Evolutionary conservation across 2,113 vertebrate genomes (phyloP).

Genomic region (Alethe castanea): DNA sequence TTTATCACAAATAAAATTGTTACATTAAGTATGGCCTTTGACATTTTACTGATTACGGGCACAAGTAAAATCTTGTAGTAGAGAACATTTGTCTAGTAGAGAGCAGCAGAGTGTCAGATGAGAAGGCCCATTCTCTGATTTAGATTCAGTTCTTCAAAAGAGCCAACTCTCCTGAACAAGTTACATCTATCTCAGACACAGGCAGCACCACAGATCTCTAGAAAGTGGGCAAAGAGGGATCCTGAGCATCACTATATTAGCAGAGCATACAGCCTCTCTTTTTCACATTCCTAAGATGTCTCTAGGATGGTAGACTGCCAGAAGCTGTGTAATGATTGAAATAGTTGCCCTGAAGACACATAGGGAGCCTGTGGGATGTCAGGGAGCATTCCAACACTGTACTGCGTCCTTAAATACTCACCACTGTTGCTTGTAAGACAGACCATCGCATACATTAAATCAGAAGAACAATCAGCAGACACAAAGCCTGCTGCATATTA

Average conservation of each 20-base stretch:
- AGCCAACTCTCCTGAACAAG: background rate
- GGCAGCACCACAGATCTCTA: background rate
- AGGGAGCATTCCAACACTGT: background rate
- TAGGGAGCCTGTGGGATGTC: background rate
- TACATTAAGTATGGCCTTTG: background rate
- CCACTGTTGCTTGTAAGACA: background rate
- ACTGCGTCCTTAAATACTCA: background rate
- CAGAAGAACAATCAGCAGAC: background rate
- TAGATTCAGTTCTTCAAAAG: background rate
- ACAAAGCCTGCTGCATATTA: conserved; percentile 3
- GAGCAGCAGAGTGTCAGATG: background rate
- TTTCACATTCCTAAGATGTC: background rate
- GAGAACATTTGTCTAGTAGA: background rate
- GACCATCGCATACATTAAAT: background rate
- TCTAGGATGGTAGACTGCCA: background rate
- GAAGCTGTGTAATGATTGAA: background rate
- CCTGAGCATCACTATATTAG: background rate
- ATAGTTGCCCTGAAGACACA: background rate
- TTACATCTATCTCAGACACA: background rate
- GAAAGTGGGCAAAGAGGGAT: background rate
- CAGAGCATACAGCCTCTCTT: background rate
- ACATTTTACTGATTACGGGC: background rate
- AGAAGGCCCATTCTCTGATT: background rate
- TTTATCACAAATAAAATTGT: background rate
- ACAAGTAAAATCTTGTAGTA: background rate